Percentiles rank a stretch among this genome's conserved stretches.
These are phyloP conservation scores for Thermophis baileyi DNA, from an alignment of 2,113 vertebrate species.

Conservation along the genomic window DNA sequence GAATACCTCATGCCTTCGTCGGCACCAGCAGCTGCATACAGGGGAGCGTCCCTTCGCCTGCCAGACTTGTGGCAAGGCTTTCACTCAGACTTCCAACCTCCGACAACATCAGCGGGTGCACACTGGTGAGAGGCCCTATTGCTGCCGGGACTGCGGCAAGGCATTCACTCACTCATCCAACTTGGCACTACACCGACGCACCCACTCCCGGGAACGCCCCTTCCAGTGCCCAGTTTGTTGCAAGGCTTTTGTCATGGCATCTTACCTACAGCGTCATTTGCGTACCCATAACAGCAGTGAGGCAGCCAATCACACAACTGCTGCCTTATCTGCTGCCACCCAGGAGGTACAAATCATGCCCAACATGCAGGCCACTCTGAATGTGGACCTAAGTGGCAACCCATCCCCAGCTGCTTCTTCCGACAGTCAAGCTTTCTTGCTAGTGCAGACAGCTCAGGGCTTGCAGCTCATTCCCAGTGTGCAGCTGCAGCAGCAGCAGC, in stretches of 20 bases:
- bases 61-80: conserved; percentile 84
- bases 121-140: conserved; percentile 83
- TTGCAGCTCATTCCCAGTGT: conserved; percentile 85
- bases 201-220: conserved; percentile 83
- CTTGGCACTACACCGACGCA: conserved; percentile 85
- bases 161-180: conserved; percentile 88
- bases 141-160: conserved; percentile 79
- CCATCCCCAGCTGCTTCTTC: conserved; percentile 24
- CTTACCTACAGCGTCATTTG: conserved; percentile 89
- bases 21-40: conserved; percentile 88
- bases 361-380: conserved; percentile 56
- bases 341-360: conserved; percentile 62
- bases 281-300: conserved; percentile 55
- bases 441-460: conserved; percentile 81
- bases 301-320: not conserved
- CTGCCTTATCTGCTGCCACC: conserved; percentile 16
- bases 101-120: conserved; percentile 90
- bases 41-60: conserved; percentile 85
- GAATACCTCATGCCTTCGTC: conserved; percentile 86
- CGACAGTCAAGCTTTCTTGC: conserved; percentile 74
- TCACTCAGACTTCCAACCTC: conserved; percentile 88
- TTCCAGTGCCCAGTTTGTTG: conserved; percentile 81
- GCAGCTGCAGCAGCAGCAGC: conserved; percentile 58
- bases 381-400: conserved; percentile 44
- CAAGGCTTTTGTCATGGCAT: conserved; percentile 88